These are phyloP conservation scores for Scleropages formosus DNA, from an alignment of 2,797 vertebrate species.

Conservation along the genomic window DNA sequence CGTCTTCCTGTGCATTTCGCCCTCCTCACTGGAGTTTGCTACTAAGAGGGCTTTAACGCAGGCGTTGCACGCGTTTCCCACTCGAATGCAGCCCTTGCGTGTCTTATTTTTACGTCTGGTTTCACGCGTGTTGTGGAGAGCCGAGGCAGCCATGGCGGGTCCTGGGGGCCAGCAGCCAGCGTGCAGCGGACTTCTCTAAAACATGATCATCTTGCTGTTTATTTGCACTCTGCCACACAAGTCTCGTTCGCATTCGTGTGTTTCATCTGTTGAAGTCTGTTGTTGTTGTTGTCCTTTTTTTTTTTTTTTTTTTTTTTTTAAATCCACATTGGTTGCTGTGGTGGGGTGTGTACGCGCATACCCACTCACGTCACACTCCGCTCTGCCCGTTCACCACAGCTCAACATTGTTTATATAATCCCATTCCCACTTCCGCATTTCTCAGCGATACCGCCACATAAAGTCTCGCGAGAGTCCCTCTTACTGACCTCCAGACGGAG, in stretches of 20 bases:
- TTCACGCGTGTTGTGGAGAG: slow-evolving; percentile 32
- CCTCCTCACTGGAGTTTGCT: slow-evolving; percentile 43
- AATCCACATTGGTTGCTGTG: not conserved
- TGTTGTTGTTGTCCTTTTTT: too few species aligned
- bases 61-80: slow-evolving; percentile 34
- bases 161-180: too few species aligned
- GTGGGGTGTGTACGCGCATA: not conserved
- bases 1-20: slow-evolving; percentile 31
- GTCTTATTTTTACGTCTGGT: slow-evolving; percentile 54
- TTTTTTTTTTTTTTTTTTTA: too few species aligned
- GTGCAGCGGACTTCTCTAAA: too few species aligned
- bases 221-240: too few species aligned
- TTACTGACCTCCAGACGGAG: not conserved
- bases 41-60: slow-evolving; percentile 47
- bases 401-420: slow-evolving; percentile 58
- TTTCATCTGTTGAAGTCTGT: too few species aligned
- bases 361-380: not conserved
- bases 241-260: too few species aligned
- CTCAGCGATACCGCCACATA: slow-evolving; percentile 38
- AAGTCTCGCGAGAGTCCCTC: slow-evolving; percentile 64
- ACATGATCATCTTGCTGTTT: too few species aligned
- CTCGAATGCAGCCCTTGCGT: slow-evolving; percentile 23
- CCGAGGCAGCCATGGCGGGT: slow-evolving; percentile 52
- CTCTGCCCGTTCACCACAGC: slow-evolving; percentile 24
- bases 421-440: slow-evolving; percentile 50